Conservation (phyloP, 2,888 invertebrate genomes). For the Terebella lapidaria region DNA sequence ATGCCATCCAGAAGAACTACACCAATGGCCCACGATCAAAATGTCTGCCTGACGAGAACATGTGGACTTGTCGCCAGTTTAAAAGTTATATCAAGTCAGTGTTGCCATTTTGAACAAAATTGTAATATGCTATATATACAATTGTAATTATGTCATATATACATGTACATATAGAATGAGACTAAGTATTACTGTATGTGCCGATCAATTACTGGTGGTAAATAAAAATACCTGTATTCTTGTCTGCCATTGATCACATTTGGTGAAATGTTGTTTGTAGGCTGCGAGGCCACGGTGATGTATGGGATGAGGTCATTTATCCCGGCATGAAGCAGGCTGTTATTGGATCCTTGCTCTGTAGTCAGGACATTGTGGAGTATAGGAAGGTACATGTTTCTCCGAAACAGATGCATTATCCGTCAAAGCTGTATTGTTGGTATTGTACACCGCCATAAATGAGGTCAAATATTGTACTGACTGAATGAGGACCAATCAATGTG, state of each 20-base stretch:
- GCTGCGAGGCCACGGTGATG: constrained; percentile 61
- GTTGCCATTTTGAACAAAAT: not conserved
- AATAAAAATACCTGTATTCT: too few species aligned
- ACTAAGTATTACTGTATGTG: too few species aligned
- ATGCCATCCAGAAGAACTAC: constrained; percentile 87
- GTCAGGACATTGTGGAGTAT: constrained; percentile 60
- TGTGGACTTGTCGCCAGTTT: constrained; percentile 77
- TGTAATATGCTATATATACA: too few species aligned
- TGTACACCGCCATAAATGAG: too few species aligned
- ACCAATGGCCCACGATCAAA: constrained; percentile 55
- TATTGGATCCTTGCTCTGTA: constrained; percentile 72
- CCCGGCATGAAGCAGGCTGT: constrained; percentile 81
- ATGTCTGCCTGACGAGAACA: constrained; percentile 68
- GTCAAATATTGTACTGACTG: too few species aligned
- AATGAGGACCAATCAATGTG: too few species aligned
- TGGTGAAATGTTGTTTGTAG: constrained; percentile 11
- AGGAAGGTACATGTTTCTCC: constrained; percentile 40
- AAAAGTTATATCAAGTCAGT: constrained; percentile 59
- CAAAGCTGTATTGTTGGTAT: not conserved
- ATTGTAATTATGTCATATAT: too few species aligned
- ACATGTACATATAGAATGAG: too few species aligned
- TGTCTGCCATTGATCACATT: too few species aligned
- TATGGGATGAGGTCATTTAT: constrained; percentile 73
- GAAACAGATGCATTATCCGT: not conserved
- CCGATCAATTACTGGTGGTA: too few species aligned